Conservation (phyloP, 2,888 invertebrate species). For the Xestia rhomboidea region DNA sequence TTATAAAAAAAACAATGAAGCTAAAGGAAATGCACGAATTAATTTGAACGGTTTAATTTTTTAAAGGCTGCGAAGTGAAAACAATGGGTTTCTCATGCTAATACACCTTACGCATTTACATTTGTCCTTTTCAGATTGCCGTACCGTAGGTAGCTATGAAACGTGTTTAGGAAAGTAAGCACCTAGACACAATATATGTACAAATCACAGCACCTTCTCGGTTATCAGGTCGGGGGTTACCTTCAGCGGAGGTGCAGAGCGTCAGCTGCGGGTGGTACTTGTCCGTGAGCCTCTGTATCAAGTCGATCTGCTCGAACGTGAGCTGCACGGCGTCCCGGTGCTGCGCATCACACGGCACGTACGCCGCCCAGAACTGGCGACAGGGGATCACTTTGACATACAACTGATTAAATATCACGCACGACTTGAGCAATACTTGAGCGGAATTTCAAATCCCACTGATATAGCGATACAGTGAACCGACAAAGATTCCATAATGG, state of each 20-base stretch:
- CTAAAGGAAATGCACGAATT: slow-evolving; percentile 67
- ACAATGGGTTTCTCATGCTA: slow-evolving; percentile 81
- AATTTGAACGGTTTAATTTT: slow-evolving; percentile 66
- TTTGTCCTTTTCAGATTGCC: slow-evolving; percentile 62
- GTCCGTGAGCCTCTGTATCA: slow-evolving; percentile 95
- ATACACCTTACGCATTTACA: slow-evolving; percentile 70
- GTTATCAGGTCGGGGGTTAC: slow-evolving; percentile 84
- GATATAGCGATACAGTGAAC: slow-evolving; percentile 70
- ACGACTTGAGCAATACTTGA: slow-evolving; percentile 73
- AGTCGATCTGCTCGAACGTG: slow-evolving; percentile 96
- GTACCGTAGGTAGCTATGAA: slow-evolving; percentile 30
- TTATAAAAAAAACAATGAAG: slow-evolving; percentile 67
- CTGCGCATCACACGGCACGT: slow-evolving; percentile 95
- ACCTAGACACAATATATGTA: not conserved
- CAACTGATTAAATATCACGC: slow-evolving; percentile 83
- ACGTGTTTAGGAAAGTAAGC: slow-evolving; percentile 21
- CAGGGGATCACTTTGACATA: slow-evolving; percentile 72
- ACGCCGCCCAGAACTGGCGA: slow-evolving; percentile 96
- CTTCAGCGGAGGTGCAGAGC: slow-evolving; percentile 94
- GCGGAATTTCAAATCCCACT: slow-evolving; percentile 77
- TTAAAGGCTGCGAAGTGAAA: slow-evolving; percentile 65
- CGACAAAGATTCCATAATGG: slow-evolving; percentile 72
- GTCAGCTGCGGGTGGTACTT: slow-evolving; percentile 95
- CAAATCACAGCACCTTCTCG: not conserved
- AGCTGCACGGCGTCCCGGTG: slow-evolving; percentile 96